Evolutionary conservation across 2,888 invertebrate species (phyloP).

Genomic region (Hoplodrina ambigua): DNA sequence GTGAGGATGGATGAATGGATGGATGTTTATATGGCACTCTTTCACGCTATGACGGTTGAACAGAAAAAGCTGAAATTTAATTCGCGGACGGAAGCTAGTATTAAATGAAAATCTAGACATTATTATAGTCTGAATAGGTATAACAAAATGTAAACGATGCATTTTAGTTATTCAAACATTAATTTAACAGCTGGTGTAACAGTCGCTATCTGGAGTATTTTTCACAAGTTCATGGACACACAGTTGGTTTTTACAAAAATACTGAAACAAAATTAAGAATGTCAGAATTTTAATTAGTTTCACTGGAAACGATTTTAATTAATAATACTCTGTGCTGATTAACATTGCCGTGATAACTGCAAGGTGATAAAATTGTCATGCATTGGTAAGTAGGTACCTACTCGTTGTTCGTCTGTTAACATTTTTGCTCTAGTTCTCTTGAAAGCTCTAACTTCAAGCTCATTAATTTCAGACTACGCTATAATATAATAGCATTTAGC

Average conservation of each 20-base stretch:
- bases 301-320: constrained; percentile 58
- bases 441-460: neutral
- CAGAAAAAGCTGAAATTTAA: too few species aligned
- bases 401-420: neutral
- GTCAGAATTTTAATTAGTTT: constrained; percentile 57
- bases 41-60: too few species aligned
- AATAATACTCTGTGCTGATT: constrained; percentile 52
- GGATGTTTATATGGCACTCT: too few species aligned
- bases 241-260: neutral
- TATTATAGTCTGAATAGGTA: neutral
- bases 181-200: constrained; percentile 40
- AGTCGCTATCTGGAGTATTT: constrained; percentile 47
- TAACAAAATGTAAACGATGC: constrained; percentile 15
- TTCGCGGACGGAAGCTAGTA: too few species aligned
- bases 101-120: neutral
- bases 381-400: constrained; percentile 19
- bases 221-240: constrained; percentile 40
- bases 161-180: constrained; percentile 33
- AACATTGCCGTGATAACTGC: constrained; percentile 49
- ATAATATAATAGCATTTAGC: too few species aligned
- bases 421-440: neutral
- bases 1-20: too few species aligned
- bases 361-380: constrained; percentile 36
- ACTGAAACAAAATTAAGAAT: constrained; percentile 18
- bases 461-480: too few species aligned